Evolutionary conservation across 2,113 vertebrate species (phyloP).

Genomic region (Rhineura floridana): DNA sequence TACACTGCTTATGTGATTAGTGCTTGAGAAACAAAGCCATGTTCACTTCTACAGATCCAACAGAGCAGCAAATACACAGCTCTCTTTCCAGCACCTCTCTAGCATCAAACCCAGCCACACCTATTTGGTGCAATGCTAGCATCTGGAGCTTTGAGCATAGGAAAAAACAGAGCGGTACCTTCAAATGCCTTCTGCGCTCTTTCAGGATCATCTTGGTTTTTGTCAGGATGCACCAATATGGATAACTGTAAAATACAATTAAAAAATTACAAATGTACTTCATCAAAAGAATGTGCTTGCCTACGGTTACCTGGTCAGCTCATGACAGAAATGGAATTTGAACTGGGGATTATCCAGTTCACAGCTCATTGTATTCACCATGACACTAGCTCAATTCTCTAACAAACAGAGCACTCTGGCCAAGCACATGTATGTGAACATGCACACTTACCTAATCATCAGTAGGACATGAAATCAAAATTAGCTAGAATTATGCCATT

Average conservation of each 20-base stretch:
- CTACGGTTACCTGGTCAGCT: not conserved
- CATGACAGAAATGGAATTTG: not conserved
- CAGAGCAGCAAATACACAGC: not conserved
- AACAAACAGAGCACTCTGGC: not conserved
- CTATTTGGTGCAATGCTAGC: not conserved
- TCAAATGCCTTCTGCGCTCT: slow-evolving; percentile 97
- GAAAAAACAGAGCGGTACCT: slow-evolving; percentile 76
- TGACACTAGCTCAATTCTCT: not conserved
- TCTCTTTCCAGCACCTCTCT: not conserved
- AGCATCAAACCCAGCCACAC: not conserved
- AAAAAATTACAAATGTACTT: slow-evolving; percentile 24
- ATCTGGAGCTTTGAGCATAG: not conserved
- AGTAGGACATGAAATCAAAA: not conserved
- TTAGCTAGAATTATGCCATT: not conserved
- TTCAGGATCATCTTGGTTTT: slow-evolving; percentile 94
- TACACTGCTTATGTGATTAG: not conserved
- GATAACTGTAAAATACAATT: slow-evolving; percentile 81
- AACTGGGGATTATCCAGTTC: not conserved
- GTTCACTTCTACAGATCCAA: not conserved
- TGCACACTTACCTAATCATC: not conserved
- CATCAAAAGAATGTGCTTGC: not conserved
- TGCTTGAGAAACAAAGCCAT: not conserved
- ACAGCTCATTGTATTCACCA: not conserved
- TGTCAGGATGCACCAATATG: slow-evolving; percentile 98
- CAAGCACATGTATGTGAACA: not conserved